A percentile compares a stretch with the other conserved stretches of the same genome.
These are phyloP conservation scores for Whitmania pigra DNA, from an alignment of 1,140 invertebrate species.

Conservation along the genomic window DNA sequence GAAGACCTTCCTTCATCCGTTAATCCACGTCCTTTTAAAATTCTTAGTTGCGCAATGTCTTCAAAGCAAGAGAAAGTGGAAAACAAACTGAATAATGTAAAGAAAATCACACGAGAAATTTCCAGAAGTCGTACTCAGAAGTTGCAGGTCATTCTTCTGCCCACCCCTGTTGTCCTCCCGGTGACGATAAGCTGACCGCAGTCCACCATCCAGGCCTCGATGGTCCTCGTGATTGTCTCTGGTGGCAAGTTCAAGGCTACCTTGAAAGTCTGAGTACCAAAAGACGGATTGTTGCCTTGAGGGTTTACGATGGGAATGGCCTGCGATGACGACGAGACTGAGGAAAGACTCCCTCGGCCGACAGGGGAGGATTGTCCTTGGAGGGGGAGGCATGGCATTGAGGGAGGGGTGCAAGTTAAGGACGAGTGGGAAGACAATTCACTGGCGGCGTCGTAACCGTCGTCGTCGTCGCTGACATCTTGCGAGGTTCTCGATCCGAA, in stretches of 20 bases:
- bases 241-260: slow-evolving; percentile 4
- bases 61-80: no score
- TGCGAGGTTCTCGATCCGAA: neutral
- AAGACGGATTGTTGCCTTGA: no score
- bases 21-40: no score
- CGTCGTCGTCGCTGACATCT: no score
- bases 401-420: neutral
- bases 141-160: slow-evolving; percentile 8
- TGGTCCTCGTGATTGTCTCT: slow-evolving; percentile 5
- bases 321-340: neutral
- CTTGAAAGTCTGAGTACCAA: neutral
- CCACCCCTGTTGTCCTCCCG: neutral
- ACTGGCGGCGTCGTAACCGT: no score
- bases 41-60: no score
- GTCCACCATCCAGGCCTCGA: neutral
- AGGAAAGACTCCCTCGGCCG: neutral
- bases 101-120: no score
- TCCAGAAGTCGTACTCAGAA: neutral
- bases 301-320: neutral
- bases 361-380: neutral
- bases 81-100: no score
- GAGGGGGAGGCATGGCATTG: neutral
- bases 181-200: slow-evolving; percentile 1
- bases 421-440: no score
- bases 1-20: no score